These are phyloP conservation scores for Hylyphantes graminicola DNA, from an alignment of 1,140 invertebrate genomes.

Conservation along the genomic window DNA sequence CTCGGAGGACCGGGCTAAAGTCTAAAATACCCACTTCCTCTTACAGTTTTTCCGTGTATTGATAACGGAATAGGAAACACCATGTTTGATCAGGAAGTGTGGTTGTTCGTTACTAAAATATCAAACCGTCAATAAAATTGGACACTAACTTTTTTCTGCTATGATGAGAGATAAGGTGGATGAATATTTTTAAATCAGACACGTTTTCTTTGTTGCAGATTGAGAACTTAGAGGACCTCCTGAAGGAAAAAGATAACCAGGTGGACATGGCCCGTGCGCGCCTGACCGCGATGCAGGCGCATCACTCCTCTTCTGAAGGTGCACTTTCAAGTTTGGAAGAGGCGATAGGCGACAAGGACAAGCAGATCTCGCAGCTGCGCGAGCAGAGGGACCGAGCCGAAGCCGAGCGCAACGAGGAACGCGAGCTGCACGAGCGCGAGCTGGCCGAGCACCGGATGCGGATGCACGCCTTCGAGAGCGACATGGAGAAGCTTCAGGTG, in stretches of 20 bases:
- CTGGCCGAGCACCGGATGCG: slow-evolving; percentile 96
- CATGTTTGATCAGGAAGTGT: too few species aligned
- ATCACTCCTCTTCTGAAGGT: slow-evolving; percentile 91
- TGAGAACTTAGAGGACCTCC: slow-evolving; percentile 94
- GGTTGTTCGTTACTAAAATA: too few species aligned
- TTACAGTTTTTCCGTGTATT: too few species aligned
- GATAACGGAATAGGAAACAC: too few species aligned
- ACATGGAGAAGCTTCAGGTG: slow-evolving; percentile 89
- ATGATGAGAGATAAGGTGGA: too few species aligned
- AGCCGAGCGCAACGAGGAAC: slow-evolving; percentile 94
- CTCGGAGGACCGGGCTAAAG: too few species aligned
- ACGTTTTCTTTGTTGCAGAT: slow-evolving; percentile 84
- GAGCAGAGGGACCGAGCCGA: slow-evolving; percentile 96
- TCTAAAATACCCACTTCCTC: too few species aligned
- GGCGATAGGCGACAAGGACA: slow-evolving; percentile 95
- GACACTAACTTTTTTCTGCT: too few species aligned
- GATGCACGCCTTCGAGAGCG: slow-evolving; percentile 86
- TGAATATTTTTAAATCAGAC: too few species aligned
- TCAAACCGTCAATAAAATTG: too few species aligned
- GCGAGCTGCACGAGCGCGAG: slow-evolving; percentile 92
- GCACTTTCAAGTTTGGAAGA: slow-evolving; percentile 93
- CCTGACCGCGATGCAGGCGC: slow-evolving; percentile 86
- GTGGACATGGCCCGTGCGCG: slow-evolving; percentile 93
- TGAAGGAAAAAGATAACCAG: slow-evolving; percentile 98
- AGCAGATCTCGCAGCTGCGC: slow-evolving; percentile 90